phyloP scores from a whole-genome alignment of 2,797 vertebrate species.

The Notolepis coatsorum region DNA sequence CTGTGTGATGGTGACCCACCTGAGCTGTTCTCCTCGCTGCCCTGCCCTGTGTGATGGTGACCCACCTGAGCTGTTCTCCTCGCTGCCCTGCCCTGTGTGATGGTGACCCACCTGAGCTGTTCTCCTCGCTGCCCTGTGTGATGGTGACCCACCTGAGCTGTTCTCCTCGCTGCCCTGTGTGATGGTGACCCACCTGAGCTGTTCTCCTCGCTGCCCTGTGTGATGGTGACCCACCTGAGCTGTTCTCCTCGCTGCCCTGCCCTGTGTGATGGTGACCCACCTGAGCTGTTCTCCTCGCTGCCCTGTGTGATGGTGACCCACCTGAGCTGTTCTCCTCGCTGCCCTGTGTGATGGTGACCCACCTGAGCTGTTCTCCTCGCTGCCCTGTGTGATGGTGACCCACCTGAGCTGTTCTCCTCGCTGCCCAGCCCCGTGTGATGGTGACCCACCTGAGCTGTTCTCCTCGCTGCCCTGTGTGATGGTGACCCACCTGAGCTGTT shows the following conservation, averaged over 20 bases:
- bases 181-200: too few species aligned
- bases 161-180: conserved; percentile 82
- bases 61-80: conserved; percentile 77
- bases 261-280: too few species aligned
- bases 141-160: conserved; percentile 78
- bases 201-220: conserved; percentile 81
- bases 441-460: conserved; percentile 75
- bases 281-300: conserved; percentile 78
- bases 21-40: conserved; percentile 79
- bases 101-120: conserved; percentile 77
- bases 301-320: too few species aligned
- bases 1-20: too few species aligned
- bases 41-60: conserved; percentile 85
- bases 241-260: conserved; percentile 81
- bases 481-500: conserved; percentile 77
- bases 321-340: conserved; percentile 79
- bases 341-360: too few species aligned
- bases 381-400: too few species aligned
- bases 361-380: conserved; percentile 78
- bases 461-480: conserved; percentile 84
- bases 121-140: conserved; percentile 83
- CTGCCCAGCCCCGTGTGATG: conserved; percentile 86
- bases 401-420: conserved; percentile 77
- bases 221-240: too few species aligned
- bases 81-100: conserved; percentile 86